Base-by-base conservation (phyloP, 1,140 invertebrate species). In the Luehdorfia chinensis region DNA sequence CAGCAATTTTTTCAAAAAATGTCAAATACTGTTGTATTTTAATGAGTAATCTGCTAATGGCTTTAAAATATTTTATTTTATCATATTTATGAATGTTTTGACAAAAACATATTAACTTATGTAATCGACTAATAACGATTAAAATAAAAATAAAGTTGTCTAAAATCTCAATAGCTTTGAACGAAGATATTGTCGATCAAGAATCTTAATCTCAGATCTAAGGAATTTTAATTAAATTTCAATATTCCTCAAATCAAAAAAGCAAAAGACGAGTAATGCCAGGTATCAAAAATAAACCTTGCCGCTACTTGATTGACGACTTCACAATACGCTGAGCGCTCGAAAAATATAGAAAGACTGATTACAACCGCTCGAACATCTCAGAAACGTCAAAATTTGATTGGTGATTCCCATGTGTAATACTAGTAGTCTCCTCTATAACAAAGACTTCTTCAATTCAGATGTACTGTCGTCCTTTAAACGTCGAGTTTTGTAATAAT, bases 401-500 rank as follows among this genome's bases (percentile, higher is more conserved):
- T 85, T 81, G 81, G 79, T 84, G 64, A 76, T 77, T 83, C 81
- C 81, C 81, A 83, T 85, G 79, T 85, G 81, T 85, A 85, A 85
- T 77, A 85, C 81, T 72, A 68, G 81, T 81, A 85, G 81, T 66
- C 66, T 65, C 56, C 1, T 31, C n/a, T 28, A 5, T 65, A 75
- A 81, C 73, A 75, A 67, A 65, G 62, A 28, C 14, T 30, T 43
- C 18, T 9, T 12, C 33, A 19, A 43, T 43, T 16, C 23, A 43
- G n/a, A 27, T 59, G 43, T 50, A 54, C 60, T 55, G 51, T 47
- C 54, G 65, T 53, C 50, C 52, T 55, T 63, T 51, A 56, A 64
- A 61, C 45, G 56, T 55, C 55, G 59, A n/a, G 51, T 60, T 56
- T 62, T 50, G 51, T 53, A 66, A 66, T 68, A 73, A 77, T 74